A percentile compares a stretch with the other conserved stretches of the same genome.
Evolutionary conservation across 2,113 vertebrate genomes (phyloP).

Genomic region (Colinus virginianus): DNA sequence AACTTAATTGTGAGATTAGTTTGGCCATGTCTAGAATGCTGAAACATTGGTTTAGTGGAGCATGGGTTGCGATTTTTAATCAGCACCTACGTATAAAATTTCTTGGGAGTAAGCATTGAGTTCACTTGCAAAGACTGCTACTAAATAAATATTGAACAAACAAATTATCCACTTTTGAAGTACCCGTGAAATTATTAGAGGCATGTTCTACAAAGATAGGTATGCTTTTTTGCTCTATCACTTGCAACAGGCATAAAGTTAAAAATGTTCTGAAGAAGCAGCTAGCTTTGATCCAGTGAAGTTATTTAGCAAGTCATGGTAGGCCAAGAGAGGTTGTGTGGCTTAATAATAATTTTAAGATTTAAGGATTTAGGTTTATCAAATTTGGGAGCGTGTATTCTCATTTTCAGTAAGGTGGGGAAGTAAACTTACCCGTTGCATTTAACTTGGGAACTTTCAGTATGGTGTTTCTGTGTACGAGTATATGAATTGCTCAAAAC

Average conservation of each 20-base stretch:
- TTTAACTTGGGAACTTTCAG: background rate
- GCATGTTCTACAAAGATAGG: background rate
- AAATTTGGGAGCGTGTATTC: background rate
- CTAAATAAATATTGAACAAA: background rate
- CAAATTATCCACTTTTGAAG: conserved; percentile 2
- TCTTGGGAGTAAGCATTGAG: background rate
- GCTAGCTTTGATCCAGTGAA: background rate
- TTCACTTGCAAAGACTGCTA: background rate
- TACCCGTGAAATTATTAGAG: background rate
- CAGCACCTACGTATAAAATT: background rate
- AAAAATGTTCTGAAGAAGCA: background rate
- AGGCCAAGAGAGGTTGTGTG: background rate
- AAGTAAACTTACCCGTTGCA: background rate
- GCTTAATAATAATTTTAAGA: background rate
- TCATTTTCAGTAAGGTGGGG: background rate
- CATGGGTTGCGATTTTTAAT: background rate
- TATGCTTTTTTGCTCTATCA: background rate
- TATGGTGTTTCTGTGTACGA: background rate
- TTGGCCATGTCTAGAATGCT: background rate
- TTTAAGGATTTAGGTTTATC: background rate
- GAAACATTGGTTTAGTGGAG: background rate
- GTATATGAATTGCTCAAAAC: background rate
- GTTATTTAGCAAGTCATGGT: background rate
- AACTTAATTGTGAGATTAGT: conserved; percentile 29
- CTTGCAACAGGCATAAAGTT: background rate